Conservation (phyloP, 2,888 invertebrate species). For the Pachycephus smyrnensis region DNA sequence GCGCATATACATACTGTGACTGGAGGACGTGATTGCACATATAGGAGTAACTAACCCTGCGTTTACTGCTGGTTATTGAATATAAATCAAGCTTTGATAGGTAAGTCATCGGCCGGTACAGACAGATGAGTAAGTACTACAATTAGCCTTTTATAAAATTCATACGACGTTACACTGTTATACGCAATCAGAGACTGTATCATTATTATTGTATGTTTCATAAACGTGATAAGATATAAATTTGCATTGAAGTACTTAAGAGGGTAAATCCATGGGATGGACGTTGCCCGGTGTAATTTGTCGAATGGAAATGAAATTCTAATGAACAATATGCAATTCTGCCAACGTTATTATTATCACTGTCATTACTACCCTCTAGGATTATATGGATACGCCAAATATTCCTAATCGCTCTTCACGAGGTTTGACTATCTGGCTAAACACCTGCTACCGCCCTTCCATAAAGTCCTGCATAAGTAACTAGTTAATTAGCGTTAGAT, state of each 20-base stretch:
- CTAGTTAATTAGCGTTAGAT: background rate
- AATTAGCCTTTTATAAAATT: background rate
- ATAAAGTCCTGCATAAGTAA: background rate
- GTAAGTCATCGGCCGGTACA: conserved; percentile 40
- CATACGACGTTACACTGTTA: background rate
- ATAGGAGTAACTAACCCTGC: conserved; percentile 41
- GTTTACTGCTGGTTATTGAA: conserved; percentile 50
- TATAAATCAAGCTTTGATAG: conserved; percentile 48
- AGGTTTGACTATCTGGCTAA: background rate
- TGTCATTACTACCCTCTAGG: background rate
- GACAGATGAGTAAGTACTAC: conserved; percentile 1
- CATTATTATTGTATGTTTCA: background rate
- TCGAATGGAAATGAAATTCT: background rate
- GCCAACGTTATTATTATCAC: background rate
- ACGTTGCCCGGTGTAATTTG: background rate
- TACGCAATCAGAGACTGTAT: background rate
- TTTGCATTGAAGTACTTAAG: background rate
- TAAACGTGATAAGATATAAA: background rate
- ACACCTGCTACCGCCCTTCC: background rate
- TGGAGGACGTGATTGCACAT: conserved; percentile 41
- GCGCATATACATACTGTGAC: background rate
- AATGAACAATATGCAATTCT: background rate
- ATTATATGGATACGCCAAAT: background rate
- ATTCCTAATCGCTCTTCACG: background rate
- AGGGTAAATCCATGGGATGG: background rate